These are phyloP conservation scores for Gibbula magus DNA, from an alignment of 2,888 invertebrate species.

Conservation along the genomic window DNA sequence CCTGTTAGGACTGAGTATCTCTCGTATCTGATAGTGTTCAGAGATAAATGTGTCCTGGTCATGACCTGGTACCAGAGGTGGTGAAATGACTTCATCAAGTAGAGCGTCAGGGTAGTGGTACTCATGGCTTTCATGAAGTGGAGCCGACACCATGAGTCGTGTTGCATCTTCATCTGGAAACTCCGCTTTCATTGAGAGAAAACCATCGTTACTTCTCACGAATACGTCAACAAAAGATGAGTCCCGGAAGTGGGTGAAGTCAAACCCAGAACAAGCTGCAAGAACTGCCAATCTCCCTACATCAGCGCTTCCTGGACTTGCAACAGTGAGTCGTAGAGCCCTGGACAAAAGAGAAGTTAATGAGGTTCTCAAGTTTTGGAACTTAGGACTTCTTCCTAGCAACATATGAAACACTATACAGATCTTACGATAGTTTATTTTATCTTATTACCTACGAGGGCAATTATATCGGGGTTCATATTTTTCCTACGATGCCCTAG, in stretches of 20 bases:
- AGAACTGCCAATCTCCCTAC: not conserved
- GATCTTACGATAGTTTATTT: too few species aligned
- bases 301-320: not conserved
- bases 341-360: too few species aligned
- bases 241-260: not conserved
- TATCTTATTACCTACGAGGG: too few species aligned
- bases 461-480: too few species aligned
- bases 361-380: too few species aligned
- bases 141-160: conserved; percentile 3
- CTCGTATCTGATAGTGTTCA: conserved; percentile 18
- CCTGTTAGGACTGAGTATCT: not conserved
- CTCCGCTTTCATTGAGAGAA: not conserved
- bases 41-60: not conserved
- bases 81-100: not conserved
- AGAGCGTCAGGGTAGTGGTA: conserved; percentile 19
- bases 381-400: too few species aligned
- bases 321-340: too few species aligned
- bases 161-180: conserved; percentile 20
- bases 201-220: conserved; percentile 18
- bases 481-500: too few species aligned
- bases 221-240: conserved; percentile 6
- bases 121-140: not conserved
- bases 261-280: conserved; percentile 28
- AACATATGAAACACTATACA: too few species aligned
- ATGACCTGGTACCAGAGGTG: conserved; percentile 17